Conservation (phyloP, 1,140 invertebrate genomes). For the Aphaenogaster ashmeadi region DNA sequence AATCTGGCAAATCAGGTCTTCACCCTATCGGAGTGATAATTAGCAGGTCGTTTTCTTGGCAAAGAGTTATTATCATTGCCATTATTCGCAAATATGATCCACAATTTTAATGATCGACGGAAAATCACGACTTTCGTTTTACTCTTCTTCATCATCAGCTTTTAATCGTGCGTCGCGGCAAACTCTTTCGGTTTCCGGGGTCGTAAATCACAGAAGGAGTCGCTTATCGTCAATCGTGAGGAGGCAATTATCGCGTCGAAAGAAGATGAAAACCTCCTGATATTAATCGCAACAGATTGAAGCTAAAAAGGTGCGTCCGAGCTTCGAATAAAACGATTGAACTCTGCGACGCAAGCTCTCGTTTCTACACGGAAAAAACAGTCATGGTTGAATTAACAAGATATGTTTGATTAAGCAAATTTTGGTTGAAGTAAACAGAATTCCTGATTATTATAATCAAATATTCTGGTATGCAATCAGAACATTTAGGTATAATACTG, state of each 20-base stretch:
- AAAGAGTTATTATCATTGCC: not conserved
- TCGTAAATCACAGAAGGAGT: not conserved
- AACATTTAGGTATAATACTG: no score
- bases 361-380: not conserved
- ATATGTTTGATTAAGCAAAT: no score
- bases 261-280: not conserved
- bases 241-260: not conserved
- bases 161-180: not conserved
- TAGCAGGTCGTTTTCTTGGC: not conserved
- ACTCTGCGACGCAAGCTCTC: not conserved
- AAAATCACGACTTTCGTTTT: not conserved
- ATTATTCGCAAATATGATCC: constrained; percentile 18
- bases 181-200: not conserved
- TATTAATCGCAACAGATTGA: not conserved
- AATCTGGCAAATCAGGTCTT: not conserved
- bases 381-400: no score
- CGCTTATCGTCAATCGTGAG: not conserved
- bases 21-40: not conserved
- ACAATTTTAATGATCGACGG: not conserved
- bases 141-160: not conserved
- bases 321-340: not conserved
- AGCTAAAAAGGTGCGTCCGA: not conserved
- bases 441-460: no score
- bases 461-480: no score
- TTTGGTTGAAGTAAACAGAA: no score